Base-by-base conservation (phyloP, 1,140 invertebrate species). In the Nasonia vitripennis region DNA sequence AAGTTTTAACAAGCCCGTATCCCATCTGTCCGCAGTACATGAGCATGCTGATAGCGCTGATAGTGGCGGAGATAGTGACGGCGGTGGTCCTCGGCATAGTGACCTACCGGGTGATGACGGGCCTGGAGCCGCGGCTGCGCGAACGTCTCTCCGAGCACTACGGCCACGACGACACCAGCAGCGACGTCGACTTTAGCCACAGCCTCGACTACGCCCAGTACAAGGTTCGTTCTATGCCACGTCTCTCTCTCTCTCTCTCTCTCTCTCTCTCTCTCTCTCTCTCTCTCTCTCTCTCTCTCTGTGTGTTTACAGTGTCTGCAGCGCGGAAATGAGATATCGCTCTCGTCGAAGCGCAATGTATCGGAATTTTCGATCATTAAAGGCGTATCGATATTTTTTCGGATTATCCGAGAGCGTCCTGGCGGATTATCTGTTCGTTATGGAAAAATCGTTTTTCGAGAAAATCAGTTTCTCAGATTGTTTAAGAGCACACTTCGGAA, bases 191-290 rank as follows among this genome's bases (percentile, higher is more conserved):
- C 12, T 94, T 94, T 81, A 94, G 92, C 75, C 89, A 93, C 6
- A 94, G 94, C 81, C 89, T 95, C 41, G 94, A 95, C 88, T 93
- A 93, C 81, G 92, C 93, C 62, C 94, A 95, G 87, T 94, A 93
- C 77, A 94, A 94, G 89, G 94, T 95, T 87, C 68, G 45, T 70
- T 17, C 41, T 0, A 20, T 17, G 27, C 27, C 27, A 27, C 27
- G 27, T 27, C 27, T 27, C 27, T 27, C 27, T 27, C 27, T 27
- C 27, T 27, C 27, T 27, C 27, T 27, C 27, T 27, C 27, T 27
- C 27, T 27, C 27, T 27, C 27, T 27, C 27, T 27, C 27, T 27
- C 27, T 27, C 27, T 27, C 27, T 27, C 27, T 27, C 27, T 27
- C 27, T 27, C 27, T 27, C 27, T 27, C 27, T 27, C 27, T 27